Base-by-base conservation (phyloP, 1,140 invertebrate genomes). In the Drosophila hydei region DNA sequence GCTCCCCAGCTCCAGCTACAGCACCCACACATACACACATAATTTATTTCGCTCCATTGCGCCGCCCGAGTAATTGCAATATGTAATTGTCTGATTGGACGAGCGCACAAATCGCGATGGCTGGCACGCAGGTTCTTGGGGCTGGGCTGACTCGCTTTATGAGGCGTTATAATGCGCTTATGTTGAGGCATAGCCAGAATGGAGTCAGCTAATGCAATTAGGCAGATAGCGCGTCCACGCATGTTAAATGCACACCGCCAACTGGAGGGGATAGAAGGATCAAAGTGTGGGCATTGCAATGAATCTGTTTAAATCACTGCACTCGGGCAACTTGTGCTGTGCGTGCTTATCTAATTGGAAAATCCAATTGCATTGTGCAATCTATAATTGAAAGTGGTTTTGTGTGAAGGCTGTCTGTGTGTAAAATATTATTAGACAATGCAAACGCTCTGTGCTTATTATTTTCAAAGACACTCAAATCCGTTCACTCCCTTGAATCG, bases 131-230 rank as follows among this genome's bases (percentile, higher is more conserved):
- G 43, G 19, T 14, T 4, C 16, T 40, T 40, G 0, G 16, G 14
- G 6, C 48, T 40, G 30, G 23, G 51, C 30, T 52, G 45, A 21
- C 30, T 61, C 50, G 69, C 40, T 58, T 75, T 75, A 79, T 87
- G 83, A 81, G 76, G 77, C 81, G 77, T 75, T 75, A 87, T 87
- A 85, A 85, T 85, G 81, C 77, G 81, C 77, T 85, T 85, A 85
- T 75, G 63, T 65, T 50, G 58, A 36, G 58, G 47, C 45, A 70
- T 79, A 51, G 62, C 60, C 43, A 38, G 62, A 60, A 59, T 54
- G 56, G 56, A 75, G 58, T 58, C 72, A 80, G 75, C 81, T 85
- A 87, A 85, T 81, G 81, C 79, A 87, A 85, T 85, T 85, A 85
- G 60, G 42, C 81, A 77, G 74, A 87, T 81, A 80, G 54, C 50